Conservation (phyloP, 2,888 invertebrate genomes). For the Eupsilia transversa region DNA sequence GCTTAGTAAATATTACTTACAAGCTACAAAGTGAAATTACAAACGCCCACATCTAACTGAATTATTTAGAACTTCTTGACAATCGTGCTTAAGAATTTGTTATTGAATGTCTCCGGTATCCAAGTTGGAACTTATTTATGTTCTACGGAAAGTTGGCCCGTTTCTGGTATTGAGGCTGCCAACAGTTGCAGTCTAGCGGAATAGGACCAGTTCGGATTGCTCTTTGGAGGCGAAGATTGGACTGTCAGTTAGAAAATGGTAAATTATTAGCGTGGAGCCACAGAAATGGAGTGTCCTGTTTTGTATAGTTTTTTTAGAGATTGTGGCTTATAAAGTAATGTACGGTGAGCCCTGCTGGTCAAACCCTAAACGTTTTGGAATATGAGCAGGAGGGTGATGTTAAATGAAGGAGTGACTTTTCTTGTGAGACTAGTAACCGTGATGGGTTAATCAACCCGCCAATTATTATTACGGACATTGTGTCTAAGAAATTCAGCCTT, state of each 20-base stretch:
- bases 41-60: slow-evolving; percentile 72
- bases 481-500: background rate
- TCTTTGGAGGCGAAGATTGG: slow-evolving; percentile 52
- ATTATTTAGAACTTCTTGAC: slow-evolving; percentile 78
- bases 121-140: slow-evolving; percentile 64
- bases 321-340: background rate
- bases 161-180: slow-evolving; percentile 47
- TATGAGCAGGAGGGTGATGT: background rate
- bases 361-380: background rate
- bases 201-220: slow-evolving; percentile 35
- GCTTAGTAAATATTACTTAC: slow-evolving; percentile 43
- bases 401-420: background rate
- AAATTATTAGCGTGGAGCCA: slow-evolving; percentile 29
- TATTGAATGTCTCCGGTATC: slow-evolving; percentile 74
- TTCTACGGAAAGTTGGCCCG: slow-evolving; percentile 56
- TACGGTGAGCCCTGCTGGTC: no score
- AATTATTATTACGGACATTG: background rate
- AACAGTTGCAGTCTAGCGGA: slow-evolving; percentile 36
- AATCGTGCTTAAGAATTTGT: slow-evolving; percentile 81
- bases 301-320: background rate
- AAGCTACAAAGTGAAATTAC: slow-evolving; percentile 65
- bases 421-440: background rate
- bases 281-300: slow-evolving; percentile 2
- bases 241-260: slow-evolving; percentile 44
- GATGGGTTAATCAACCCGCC: background rate